These are phyloP conservation scores for Rhagoletis zephyria DNA, from an alignment of 1,140 invertebrate species.

Conservation along the genomic window DNA sequence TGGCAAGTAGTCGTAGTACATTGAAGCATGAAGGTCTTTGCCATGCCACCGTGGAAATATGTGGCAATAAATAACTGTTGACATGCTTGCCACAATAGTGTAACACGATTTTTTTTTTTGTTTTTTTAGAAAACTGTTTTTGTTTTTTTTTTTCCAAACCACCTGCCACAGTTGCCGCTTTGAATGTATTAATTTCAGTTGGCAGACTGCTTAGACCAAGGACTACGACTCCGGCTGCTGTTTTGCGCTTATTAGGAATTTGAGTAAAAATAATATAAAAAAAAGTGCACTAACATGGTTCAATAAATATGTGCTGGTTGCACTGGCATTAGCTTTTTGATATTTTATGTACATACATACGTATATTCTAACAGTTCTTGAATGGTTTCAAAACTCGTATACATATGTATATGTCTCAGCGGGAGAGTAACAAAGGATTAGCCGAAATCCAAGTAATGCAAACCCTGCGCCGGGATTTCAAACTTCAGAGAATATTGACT, in stretches of 20 bases:
- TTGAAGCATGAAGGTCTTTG: slow-evolving; percentile 12
- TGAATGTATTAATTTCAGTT: neutral
- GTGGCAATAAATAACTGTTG: neutral
- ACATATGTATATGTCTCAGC: too few relatives aligned
- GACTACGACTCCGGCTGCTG: neutral
- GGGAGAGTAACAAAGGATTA: neutral
- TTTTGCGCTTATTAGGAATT: too few relatives aligned
- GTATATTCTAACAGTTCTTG: too few relatives aligned
- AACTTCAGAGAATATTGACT: neutral
- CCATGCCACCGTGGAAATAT: neutral
- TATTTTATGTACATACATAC: too few relatives aligned
- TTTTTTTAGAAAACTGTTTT: too few relatives aligned
- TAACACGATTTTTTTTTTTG: neutral
- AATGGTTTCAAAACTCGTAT: neutral
- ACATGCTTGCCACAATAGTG: neutral
- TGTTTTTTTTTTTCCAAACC: neutral
- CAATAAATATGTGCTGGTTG: neutral
- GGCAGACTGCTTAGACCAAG: neutral
- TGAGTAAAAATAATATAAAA: too few relatives aligned
- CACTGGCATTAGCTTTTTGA: too few relatives aligned
- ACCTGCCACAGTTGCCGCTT: neutral
- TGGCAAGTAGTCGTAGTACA: neutral
- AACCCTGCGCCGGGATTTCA: neutral
- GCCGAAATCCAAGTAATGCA: neutral
- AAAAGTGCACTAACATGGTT: too few relatives aligned